Conservation (phyloP, 2,888 invertebrate genomes). For the Dryomyza anilis region DNA sequence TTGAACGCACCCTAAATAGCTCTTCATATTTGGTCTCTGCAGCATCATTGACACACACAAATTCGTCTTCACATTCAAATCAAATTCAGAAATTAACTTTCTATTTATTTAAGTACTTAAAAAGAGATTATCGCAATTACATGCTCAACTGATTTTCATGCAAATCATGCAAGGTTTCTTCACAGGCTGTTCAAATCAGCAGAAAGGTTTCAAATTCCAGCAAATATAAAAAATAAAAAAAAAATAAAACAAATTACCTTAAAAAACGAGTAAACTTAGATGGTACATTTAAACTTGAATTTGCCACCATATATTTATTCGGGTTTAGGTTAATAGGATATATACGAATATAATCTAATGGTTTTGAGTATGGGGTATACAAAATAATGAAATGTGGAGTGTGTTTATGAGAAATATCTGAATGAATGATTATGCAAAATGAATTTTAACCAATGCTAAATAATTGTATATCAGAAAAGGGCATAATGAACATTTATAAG, state of each 20-base stretch:
- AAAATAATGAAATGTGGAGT: no score
- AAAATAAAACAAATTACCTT: neutral
- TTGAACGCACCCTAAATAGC: no score
- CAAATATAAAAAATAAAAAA: neutral
- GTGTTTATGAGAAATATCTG: no score
- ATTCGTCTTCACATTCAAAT: neutral
- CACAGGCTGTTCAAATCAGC: conserved; percentile 2
- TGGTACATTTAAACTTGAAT: no score
- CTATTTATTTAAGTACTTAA: conserved; percentile 58
- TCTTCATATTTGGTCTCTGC: no score
- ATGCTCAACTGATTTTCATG: conserved; percentile 55
- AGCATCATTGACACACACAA: no score
- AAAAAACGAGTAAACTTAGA: neutral
- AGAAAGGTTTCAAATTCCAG: conserved; percentile 7
- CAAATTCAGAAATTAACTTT: conserved; percentile 51
- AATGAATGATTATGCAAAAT: no score
- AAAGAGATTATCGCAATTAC: conserved; percentile 60
- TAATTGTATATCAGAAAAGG: no score
- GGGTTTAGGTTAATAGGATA: neutral
- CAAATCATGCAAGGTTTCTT: conserved; percentile 29
- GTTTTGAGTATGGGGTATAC: neutral
- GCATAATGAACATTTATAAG: no score
- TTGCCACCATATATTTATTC: no score
- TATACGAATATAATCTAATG: neutral
- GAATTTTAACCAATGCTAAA: no score